phyloP scores from a whole-genome alignment of 1,140 invertebrate species.

The Zaprionus vittiger region DNA sequence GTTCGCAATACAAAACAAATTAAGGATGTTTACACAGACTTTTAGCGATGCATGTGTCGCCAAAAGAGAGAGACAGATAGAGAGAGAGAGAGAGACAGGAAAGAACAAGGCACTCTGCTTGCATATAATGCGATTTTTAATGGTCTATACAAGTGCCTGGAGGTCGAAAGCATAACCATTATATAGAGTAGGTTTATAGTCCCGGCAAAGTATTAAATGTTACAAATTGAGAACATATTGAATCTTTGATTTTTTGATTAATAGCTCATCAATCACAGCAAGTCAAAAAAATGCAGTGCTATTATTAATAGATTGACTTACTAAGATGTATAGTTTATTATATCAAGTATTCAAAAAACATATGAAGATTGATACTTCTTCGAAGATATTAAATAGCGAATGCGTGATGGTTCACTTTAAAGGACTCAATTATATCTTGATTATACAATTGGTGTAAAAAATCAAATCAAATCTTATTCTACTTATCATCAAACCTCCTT shows the following conservation, averaged over 20 bases:
- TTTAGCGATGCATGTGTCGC: constrained; percentile 32
- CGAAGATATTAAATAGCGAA: too few relatives aligned
- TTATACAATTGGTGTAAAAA: too few relatives aligned
- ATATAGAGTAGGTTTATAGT: constrained; percentile 20
- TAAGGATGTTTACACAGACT: constrained; percentile 68
- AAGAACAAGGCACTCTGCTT: neutral
- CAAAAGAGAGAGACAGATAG: neutral
- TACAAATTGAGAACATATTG: neutral
- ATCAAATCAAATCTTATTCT: too few relatives aligned
- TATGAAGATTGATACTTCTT: too few relatives aligned
- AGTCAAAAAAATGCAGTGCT: neutral
- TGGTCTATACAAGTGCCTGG: constrained; percentile 22
- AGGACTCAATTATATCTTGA: too few relatives aligned
- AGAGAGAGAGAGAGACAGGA: neutral
- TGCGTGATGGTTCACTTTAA: too few relatives aligned
- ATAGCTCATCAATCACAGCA: neutral
- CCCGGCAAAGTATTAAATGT: neutral
- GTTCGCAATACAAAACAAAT: constrained; percentile 46
- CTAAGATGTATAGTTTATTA: too few relatives aligned
- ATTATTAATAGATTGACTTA: neutral
- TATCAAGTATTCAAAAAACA: too few relatives aligned
- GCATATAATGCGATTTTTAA: constrained; percentile 7
- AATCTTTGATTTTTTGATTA: neutral
- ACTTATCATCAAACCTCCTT: too few relatives aligned
- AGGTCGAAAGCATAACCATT: constrained; percentile 24